Conservation (phyloP, 1,140 invertebrate genomes). For the Phocides pigmalion region DNA sequence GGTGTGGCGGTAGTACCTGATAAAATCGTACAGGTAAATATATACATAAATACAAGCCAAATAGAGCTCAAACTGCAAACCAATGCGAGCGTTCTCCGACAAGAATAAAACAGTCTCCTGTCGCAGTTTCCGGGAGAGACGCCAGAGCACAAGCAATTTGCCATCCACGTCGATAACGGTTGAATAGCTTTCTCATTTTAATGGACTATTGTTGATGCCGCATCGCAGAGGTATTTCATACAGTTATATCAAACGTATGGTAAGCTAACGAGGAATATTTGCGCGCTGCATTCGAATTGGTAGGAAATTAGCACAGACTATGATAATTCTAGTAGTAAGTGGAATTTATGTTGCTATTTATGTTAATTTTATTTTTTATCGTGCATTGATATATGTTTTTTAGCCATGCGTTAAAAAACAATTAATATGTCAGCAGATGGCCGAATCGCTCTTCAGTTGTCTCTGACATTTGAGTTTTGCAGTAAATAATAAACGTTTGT, state of each 20-base stretch:
- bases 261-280: neutral
- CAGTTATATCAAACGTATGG: slow-evolving; percentile 11
- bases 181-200: slow-evolving; percentile 35
- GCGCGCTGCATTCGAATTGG: neutral
- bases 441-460: no score
- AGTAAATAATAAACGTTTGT: no score
- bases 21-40: neutral
- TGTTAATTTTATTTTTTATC: no score
- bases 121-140: slow-evolving; percentile 42
- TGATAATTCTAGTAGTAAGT: neutral
- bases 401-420: no score
- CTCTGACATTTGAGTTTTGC: no score
- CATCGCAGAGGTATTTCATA: slow-evolving; percentile 16
- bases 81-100: slow-evolving; percentile 15
- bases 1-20: no score
- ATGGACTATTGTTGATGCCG: slow-evolving; percentile 29
- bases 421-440: no score
- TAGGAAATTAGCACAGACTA: neutral
- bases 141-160: slow-evolving; percentile 36
- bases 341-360: neutral
- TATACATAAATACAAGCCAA: neutral
- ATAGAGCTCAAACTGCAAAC: slow-evolving; percentile 1
- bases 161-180: slow-evolving; percentile 35
- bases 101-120: slow-evolving; percentile 48
- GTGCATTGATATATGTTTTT: no score